A percentile compares a stretch with the other conserved stretches of the same genome.
phyloP scores from a whole-genome alignment of 1,140 invertebrate genomes.

The Copidosoma floridanum region DNA sequence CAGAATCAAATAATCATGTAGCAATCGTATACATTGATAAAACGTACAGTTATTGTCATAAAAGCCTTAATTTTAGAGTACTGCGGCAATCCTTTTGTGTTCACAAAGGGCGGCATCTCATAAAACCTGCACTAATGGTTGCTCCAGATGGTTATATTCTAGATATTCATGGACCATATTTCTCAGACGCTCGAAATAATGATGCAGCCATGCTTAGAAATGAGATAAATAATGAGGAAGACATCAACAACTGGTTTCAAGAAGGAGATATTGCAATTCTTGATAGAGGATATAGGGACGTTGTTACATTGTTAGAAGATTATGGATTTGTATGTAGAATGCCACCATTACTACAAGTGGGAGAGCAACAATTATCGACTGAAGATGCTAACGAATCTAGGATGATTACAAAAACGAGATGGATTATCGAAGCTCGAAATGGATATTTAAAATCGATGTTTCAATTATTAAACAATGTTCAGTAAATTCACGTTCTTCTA shows the following conservation, averaged over 20 bases:
- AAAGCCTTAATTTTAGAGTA: too few relatives aligned
- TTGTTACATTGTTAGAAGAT: background rate
- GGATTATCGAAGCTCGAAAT: background rate
- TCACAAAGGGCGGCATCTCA: slow-evolving; percentile 17
- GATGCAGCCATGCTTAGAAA: slow-evolving; percentile 13
- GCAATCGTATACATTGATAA: background rate
- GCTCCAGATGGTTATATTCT: slow-evolving; percentile 16
- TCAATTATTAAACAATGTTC: too few relatives aligned
- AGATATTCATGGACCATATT: slow-evolving; percentile 10
- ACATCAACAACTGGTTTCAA: slow-evolving; percentile 16
- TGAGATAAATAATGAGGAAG: slow-evolving; percentile 11
- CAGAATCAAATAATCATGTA: background rate
- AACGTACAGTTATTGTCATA: background rate
- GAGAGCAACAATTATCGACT: slow-evolving; percentile 11
- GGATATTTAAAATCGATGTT: too few relatives aligned
- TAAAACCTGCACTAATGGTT: slow-evolving; percentile 17
- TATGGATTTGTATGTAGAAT: slow-evolving; percentile 17
- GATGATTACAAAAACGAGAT: slow-evolving; percentile 21
- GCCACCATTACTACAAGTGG: slow-evolving; percentile 1
- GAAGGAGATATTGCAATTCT: slow-evolving; percentile 15
- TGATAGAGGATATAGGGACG: slow-evolving; percentile 19
- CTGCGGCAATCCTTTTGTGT: too few relatives aligned
- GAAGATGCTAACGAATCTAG: slow-evolving; percentile 21
- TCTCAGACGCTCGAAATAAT: slow-evolving; percentile 12
- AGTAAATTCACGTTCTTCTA: too few relatives aligned